Percentiles rank a stretch among this genome's conserved stretches.
phyloP scores from a whole-genome alignment of 2,113 vertebrate species.

The Albula glossodonta region DNA sequence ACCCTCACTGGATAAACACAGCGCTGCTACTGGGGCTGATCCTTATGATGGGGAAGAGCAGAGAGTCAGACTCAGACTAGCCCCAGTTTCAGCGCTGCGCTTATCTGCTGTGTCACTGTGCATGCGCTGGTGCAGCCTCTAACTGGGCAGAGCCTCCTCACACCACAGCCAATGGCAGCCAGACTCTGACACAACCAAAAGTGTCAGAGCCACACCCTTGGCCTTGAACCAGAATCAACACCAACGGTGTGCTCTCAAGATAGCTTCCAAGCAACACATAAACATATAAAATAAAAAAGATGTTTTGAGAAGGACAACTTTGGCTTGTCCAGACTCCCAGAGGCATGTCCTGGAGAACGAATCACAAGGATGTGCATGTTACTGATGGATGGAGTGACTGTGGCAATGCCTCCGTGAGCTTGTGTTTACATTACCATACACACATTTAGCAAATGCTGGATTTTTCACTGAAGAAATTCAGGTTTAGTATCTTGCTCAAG shows the following conservation, averaged over 20 bases:
- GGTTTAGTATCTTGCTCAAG: no score
- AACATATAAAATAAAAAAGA: no score
- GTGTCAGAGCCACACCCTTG: neutral
- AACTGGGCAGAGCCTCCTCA: neutral
- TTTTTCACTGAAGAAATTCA: no score
- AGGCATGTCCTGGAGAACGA: no score
- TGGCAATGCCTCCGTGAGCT: no score
- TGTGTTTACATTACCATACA: no score
- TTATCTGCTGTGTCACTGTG: neutral
- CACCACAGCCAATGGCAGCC: neutral
- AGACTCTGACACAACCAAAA: neutral
- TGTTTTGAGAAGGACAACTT: no score
- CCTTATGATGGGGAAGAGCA: neutral
- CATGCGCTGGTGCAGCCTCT: neutral
- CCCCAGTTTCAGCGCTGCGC: neutral
- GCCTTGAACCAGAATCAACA: neutral
- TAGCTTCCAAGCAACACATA: no score
- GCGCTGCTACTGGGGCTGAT: neutral
- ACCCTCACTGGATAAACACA: neutral
- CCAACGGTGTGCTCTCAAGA: neutral
- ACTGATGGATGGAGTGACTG: no score
- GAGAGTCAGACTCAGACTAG: neutral
- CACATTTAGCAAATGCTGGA: no score
- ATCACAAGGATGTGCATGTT: no score
- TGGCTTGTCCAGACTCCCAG: no score